Evolutionary conservation across 2,888 invertebrate species (phyloP).

Genomic region (Cryptus viduatorius): DNA sequence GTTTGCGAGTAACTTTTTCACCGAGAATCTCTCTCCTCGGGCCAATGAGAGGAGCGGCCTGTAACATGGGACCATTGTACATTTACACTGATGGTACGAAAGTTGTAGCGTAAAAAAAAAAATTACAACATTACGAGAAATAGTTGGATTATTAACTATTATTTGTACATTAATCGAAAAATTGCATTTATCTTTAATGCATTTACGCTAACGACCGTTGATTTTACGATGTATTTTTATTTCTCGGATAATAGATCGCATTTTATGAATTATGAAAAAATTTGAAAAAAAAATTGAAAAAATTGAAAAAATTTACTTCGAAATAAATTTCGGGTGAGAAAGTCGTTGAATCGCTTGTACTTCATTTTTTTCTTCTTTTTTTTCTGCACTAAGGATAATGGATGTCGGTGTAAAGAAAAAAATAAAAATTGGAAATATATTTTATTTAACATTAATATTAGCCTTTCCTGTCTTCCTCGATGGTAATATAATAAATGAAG

Average conservation of each 20-base stretch:
- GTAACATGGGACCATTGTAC: conserved; percentile 57
- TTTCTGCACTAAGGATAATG: conserved; percentile 7
- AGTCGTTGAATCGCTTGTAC: conserved; percentile 13
- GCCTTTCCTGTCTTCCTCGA: conserved; percentile 60
- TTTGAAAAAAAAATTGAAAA: conserved; percentile 37
- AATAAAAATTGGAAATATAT: conserved; percentile 79
- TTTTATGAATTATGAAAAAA: conserved; percentile 33
- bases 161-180: conserved; percentile 70
- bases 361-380: neutral
- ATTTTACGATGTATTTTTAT: conserved; percentile 49
- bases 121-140: neutral
- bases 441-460: conserved; percentile 77
- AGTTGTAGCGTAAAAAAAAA: conserved; percentile 40
- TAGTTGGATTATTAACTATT: conserved; percentile 33
- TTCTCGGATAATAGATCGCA: conserved; percentile 45
- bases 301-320: too few relatives aligned
- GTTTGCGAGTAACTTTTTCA: conserved; percentile 29
- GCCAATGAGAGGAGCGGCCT: conserved; percentile 35
- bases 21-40: conserved; percentile 17
- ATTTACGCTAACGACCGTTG: conserved; percentile 47
- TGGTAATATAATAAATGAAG: conserved; percentile 49
- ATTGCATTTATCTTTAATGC: conserved; percentile 39
- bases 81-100: conserved; percentile 43
- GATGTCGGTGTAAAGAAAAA: conserved; percentile 56
- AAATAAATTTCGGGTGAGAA: conserved; percentile 59